Base-by-base conservation (phyloP, 2,797 vertebrate genomes). In the Sebastes iracundus region DNA sequence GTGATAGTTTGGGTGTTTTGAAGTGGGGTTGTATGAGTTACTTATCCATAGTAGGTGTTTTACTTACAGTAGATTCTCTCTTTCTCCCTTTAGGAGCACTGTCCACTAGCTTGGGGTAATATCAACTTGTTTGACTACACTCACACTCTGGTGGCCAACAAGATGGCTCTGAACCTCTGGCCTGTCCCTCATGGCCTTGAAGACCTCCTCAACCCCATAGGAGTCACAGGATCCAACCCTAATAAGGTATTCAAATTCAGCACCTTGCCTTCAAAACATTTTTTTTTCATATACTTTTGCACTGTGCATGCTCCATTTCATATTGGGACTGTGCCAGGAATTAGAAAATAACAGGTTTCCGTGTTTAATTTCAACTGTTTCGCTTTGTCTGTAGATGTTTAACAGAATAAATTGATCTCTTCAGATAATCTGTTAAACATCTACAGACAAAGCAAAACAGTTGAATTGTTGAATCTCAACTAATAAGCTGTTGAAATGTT, bases 151-250 rank as follows among this genome's bases (percentile, higher is more conserved):
- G 98, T 99, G 73, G 97, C 98, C 82, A 97, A 97, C 88, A 99
- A 99, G 94, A 98, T 99, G 97, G 98, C 98, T 90, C 95, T 99
- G 90, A 99, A 99, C 94, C 96, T 99, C 83, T 99, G 98, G 98
- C 97, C 98, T 59, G 98, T 99, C 79, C 98, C 98, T 91, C 98
- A 99, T 77, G 98, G 98, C 58, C 95, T 99, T 87, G 98, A 99
- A 95, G 98, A 99, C 88, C 96, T 99, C 68, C 95, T 99, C 80
- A 99, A 99, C 91, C 96, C 98, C 81, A 99, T 99, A 75, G 98
- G 98, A 80, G 98, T 99, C 88, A 98, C 98, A 30, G 98, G 98
- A 67, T 99, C 98, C 85, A 99, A 99, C 92, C 98, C 98, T 75
- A 99, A 99, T 87, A 99, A 99, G 97, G 98, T 99, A 92, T 65